These are phyloP conservation scores for Tragelaphus eurycerus DNA, from an alignment of 2,797 vertebrate genomes.

Conservation along the genomic window DNA sequence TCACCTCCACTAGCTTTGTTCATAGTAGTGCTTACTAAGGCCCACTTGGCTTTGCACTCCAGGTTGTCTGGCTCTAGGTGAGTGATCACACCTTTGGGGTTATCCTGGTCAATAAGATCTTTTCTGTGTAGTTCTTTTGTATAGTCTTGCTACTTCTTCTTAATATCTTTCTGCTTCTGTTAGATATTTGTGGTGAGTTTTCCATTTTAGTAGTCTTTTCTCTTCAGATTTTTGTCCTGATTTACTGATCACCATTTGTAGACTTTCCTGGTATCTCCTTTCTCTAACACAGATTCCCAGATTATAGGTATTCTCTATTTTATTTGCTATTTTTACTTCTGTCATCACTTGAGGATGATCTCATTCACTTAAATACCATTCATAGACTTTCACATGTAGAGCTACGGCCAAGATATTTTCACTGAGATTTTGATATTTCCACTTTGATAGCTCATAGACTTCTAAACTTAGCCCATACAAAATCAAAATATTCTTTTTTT, in stretches of 20 bases:
- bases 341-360: not conserved
- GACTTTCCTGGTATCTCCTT: not conserved
- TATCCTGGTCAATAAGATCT: not conserved
- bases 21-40: not conserved
- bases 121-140: not conserved
- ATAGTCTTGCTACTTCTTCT: not conserved
- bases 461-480: slow-evolving; percentile 54
- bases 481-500: not conserved
- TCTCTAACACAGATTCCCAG: not conserved
- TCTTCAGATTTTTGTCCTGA: not conserved
- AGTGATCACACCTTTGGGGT: not conserved
- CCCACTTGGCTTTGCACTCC: not conserved
- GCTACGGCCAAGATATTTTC: slow-evolving; percentile 49
- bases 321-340: not conserved
- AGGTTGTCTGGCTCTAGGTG: not conserved
- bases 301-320: not conserved
- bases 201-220: not conserved
- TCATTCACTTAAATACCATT: slow-evolving; percentile 27
- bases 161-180: not conserved
- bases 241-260: not conserved
- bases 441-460: slow-evolving; percentile 37
- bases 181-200: not conserved
- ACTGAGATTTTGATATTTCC: slow-evolving; percentile 56
- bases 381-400: not conserved
- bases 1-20: not conserved